Percentiles rank a stretch among this genome's conserved stretches.
These are phyloP conservation scores for Chromobotia macracanthus DNA, from an alignment of 2,797 vertebrate species.

Conservation along the genomic window DNA sequence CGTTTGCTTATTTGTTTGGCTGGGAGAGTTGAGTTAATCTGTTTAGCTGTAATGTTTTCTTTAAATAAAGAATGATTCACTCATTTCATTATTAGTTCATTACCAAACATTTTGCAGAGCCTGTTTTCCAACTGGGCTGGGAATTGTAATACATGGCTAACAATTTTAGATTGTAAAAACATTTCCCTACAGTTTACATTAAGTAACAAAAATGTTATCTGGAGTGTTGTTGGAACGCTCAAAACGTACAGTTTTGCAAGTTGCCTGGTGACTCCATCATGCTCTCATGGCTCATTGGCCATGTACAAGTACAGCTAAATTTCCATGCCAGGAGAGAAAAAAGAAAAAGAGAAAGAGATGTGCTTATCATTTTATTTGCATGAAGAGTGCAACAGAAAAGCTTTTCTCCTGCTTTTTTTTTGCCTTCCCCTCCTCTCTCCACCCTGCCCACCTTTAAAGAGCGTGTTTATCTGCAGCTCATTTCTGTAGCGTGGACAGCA, in stretches of 20 bases:
- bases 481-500: conserved; percentile 22
- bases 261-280: conserved; percentile 73
- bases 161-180: no score
- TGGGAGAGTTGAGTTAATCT: conserved; percentile 64
- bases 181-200: no score
- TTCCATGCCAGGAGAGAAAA: conserved; percentile 25
- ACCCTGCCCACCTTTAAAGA: conserved; percentile 4
- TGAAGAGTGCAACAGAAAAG: conserved; percentile 26
- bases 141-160: conserved; percentile 30
- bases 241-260: conserved; percentile 56
- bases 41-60: conserved; percentile 42
- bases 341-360: background rate
- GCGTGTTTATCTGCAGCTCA: conserved; percentile 16
- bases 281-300: conserved; percentile 50
- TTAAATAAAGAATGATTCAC: conserved; percentile 48
- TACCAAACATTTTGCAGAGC: conserved; percentile 32
- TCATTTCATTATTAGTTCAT: conserved; percentile 46
- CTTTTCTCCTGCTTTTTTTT: background rate
- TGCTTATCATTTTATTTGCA: conserved; percentile 41
- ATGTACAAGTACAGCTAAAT: conserved; percentile 34
- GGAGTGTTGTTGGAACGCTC: no score
- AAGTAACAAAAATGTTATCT: no score
- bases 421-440: background rate
- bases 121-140: conserved; percentile 33
- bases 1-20: conserved; percentile 63